Evolutionary conservation across 2,888 invertebrate genomes (phyloP).

Genomic region (Heliconius sara): DNA sequence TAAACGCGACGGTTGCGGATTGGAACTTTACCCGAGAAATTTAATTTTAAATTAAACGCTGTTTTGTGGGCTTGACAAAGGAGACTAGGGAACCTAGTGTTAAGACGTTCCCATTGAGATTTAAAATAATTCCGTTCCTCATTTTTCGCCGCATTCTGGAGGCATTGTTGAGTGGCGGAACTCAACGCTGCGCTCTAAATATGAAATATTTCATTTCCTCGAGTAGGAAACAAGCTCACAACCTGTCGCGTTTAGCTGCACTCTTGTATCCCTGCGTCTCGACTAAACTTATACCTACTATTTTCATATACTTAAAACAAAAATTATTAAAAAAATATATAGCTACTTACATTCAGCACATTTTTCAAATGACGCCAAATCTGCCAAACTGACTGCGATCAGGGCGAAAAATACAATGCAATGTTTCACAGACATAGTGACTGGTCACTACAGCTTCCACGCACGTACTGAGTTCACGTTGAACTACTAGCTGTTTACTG

Average conservation of each 20-base stretch:
- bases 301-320: not conserved
- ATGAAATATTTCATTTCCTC: no score
- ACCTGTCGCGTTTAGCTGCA: no score
- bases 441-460: not conserved
- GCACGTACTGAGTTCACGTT: conserved; percentile 6
- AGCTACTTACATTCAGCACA: conserved; percentile 43
- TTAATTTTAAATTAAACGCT: not conserved
- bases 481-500: not conserved
- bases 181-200: not conserved
- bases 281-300: no score
- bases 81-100: no score
- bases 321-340: not conserved
- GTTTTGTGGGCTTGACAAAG: not conserved
- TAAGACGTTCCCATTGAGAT: no score
- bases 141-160: not conserved
- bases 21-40: not conserved
- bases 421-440: conserved; percentile 35
- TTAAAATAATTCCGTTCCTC: no score
- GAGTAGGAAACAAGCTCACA: no score
- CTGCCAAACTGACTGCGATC: conserved; percentile 29
- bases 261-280: no score
- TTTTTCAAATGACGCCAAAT: conserved; percentile 29
- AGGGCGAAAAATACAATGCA: conserved; percentile 24
- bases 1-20: not conserved
- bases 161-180: not conserved